These are phyloP conservation scores for Drosophila yakuba DNA, from an alignment of 1,140 invertebrate genomes.

Conservation along the genomic window DNA sequence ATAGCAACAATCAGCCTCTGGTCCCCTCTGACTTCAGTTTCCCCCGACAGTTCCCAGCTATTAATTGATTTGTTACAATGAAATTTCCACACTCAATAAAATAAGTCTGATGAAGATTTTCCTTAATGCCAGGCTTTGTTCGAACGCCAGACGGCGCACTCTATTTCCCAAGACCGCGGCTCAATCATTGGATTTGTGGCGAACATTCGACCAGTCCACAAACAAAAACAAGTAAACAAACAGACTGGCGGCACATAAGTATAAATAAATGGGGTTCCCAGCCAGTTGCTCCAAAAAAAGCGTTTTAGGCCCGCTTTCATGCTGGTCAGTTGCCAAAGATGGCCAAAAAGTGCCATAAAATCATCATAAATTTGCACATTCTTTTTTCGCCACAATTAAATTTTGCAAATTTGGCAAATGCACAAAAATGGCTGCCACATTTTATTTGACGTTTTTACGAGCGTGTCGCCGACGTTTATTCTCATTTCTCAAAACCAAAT, in stretches of 20 bases:
- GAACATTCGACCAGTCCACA: neutral
- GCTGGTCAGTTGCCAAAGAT: constrained; percentile 65
- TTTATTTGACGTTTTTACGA: constrained; percentile 79
- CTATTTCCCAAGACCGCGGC: constrained; percentile 17
- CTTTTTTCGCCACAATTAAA: constrained; percentile 76
- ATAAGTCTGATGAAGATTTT: constrained; percentile 62
- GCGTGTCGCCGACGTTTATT: constrained; percentile 54
- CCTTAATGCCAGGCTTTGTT: constrained; percentile 61
- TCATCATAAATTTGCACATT: constrained; percentile 76
- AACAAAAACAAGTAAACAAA: constrained; percentile 19
- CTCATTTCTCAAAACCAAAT: constrained; percentile 28
- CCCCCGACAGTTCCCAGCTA: constrained; percentile 24
- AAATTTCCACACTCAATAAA: constrained; percentile 77
- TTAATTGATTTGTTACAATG: constrained; percentile 81
- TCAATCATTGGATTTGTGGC: constrained; percentile 38
- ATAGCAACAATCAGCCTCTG: constrained; percentile 69
- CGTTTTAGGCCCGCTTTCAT: constrained; percentile 40
- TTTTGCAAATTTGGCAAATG: constrained; percentile 80
- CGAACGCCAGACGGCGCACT: constrained; percentile 40
- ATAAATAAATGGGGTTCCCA: constrained; percentile 47
- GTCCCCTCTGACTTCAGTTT: constrained; percentile 9
- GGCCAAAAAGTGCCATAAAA: constrained; percentile 63
- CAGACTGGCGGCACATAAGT: constrained; percentile 12
- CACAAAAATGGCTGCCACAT: constrained; percentile 79
- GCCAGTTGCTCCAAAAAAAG: constrained; percentile 18